Evolutionary conservation across 2,888 invertebrate species (phyloP), one percentile per base, ranked within the genome.

Genomic region (Perizoma flavofasciatum): DNA sequence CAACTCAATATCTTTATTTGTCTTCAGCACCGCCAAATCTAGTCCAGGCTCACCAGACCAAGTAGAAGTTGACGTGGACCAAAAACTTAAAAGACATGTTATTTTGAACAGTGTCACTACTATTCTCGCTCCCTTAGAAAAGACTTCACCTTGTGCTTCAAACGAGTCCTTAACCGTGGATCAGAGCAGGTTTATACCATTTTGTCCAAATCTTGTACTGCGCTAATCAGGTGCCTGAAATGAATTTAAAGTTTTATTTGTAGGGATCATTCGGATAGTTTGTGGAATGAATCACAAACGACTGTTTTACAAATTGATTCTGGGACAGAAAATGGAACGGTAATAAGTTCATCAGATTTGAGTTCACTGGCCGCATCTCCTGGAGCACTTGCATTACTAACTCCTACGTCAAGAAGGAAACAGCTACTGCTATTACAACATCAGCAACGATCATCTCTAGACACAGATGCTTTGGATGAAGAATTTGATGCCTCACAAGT

Each of bases 241-340:
- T 37, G 10, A 54, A 49, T 64, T 34, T 22, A 41, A 48, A 59
- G 33, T 37, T 33, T 40, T 56, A 22, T 33, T 77, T 83, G 60
- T 73, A 90, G 96, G 76, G 97, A 97, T 82, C 96, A 97, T 83
- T 97, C 97, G 49, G 97, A 97, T 79, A 96, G 96, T 51, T 95
- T 96, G 76, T 97, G 97, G 97, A 97, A 97, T 86, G 97, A 97
- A 88, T 97, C 97, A 8, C 97, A 97, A 88, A 95, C 96, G 6
- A 97, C 97, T 0, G 96, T 97, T 10, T 91, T 96, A 40, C 96
- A 95, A 86, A 94, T 94, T 0, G 96, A 96, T 77, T 94, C 95
- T 10, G 94, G 94, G 45, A 94, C 94, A 10, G 94, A 94, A 73
- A 94, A 94, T 80, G 94, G 94, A 44, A 94, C 94, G 1, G 93